phyloP scores from a whole-genome alignment of 2,113 vertebrate genomes.

The Okapia johnstoni region DNA sequence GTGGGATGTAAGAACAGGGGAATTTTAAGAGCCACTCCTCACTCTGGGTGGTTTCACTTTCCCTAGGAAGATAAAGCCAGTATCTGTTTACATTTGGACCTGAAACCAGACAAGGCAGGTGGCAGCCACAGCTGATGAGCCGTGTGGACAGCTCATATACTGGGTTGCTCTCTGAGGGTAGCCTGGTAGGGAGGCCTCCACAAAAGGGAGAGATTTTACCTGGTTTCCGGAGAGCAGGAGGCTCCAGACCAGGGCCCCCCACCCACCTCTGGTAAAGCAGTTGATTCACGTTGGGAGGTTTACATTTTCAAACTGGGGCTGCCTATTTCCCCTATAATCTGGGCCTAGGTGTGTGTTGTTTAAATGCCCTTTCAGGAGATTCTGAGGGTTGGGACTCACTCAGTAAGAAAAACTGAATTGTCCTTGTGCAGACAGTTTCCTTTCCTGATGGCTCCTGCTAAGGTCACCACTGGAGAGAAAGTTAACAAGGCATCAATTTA shows the following conservation, averaged over 20 bases:
- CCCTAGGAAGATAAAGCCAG: background rate
- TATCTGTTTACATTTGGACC: background rate
- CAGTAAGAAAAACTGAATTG: background rate
- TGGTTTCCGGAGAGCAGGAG: background rate
- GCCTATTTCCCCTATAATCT: background rate
- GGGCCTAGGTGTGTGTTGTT: background rate
- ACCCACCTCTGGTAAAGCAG: background rate
- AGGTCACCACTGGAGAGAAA: background rate
- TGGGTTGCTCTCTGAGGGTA: background rate
- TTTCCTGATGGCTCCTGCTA: background rate
- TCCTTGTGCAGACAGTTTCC: background rate
- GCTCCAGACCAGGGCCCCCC: background rate
- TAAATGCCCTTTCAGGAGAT: background rate
- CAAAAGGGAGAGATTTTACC: background rate
- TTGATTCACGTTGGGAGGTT: background rate
- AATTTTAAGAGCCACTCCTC: background rate
- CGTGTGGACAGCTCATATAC: background rate
- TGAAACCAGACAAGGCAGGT: background rate
- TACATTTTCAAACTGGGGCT: background rate
- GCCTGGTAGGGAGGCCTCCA: background rate
- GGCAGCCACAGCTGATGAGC: background rate
- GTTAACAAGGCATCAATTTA: background rate
- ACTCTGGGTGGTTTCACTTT: background rate
- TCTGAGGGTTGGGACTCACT: background rate
- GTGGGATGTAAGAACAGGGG: background rate